phyloP scores from a whole-genome alignment of 2,797 vertebrate genomes.

The Lateolabrax maculatus region DNA sequence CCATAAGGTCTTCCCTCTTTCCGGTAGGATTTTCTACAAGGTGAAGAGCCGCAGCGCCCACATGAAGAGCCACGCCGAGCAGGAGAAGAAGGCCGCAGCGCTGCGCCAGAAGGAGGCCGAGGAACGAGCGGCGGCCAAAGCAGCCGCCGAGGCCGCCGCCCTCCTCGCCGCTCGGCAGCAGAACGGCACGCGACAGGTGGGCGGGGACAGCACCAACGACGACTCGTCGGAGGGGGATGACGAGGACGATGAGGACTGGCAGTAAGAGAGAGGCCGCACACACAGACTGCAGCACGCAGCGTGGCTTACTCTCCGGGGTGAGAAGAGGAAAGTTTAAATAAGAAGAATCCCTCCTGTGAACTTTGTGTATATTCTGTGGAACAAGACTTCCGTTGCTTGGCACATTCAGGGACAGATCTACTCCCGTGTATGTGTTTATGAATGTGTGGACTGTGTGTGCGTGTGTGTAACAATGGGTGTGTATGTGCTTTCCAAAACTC shows the following conservation, averaged over 20 bases:
- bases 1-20: neutral
- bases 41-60: constrained; percentile 99
- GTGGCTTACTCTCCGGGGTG: neutral
- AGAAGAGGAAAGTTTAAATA: neutral
- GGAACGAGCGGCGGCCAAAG: constrained; percentile 77
- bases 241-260: constrained; percentile 84
- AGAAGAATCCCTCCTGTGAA: constrained; percentile 20
- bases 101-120: constrained; percentile 90
- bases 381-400: constrained; percentile 51
- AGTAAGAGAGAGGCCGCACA: constrained; percentile 53
- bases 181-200: constrained; percentile 77
- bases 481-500: constrained; percentile 26
- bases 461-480: neutral
- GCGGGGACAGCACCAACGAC: constrained; percentile 85
- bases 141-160: constrained; percentile 69
- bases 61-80: constrained; percentile 99
- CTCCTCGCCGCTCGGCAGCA: constrained; percentile 81
- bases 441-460: constrained; percentile 19
- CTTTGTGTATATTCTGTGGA: constrained; percentile 42
- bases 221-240: constrained; percentile 81
- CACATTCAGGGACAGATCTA: constrained; percentile 75
- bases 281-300: neutral
- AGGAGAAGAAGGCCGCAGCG: constrained; percentile 97
- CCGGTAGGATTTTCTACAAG: constrained; percentile 93
- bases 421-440: constrained; percentile 45